Percentiles rank a stretch among this genome's conserved stretches.
Conservation (phyloP, 1,140 invertebrate genomes). For the Lucilia sericata region DNA sequence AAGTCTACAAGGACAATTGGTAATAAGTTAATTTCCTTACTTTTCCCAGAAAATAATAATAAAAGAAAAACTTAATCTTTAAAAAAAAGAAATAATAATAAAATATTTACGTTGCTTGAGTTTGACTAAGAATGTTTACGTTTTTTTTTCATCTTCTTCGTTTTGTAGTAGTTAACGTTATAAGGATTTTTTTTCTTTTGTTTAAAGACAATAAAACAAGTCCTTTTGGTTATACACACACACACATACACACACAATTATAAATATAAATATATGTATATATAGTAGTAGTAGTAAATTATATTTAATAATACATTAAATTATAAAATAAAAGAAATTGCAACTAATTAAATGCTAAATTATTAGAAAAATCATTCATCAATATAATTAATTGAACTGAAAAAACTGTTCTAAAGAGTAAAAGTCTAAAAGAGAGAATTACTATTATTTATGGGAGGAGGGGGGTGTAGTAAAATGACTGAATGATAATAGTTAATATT, state of each 20-base stretch:
- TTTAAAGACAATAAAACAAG: conserved; percentile 1
- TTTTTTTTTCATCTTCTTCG: not conserved
- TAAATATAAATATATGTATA: conserved; percentile 19
- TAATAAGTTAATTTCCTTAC: not conserved
- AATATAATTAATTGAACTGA: not conserved
- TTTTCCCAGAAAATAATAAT: not conserved
- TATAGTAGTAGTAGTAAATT: conserved; percentile 8
- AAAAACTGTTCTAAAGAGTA: too few species aligned
- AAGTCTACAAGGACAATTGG: not conserved
- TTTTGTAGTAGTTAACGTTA: not conserved
- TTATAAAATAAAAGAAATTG: not conserved
- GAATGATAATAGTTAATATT: not conserved
- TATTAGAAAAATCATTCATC: conserved; percentile 1
- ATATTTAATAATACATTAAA: conserved; percentile 7
- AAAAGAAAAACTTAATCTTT: conserved; percentile 24
- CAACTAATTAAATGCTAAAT: conserved; percentile 25
- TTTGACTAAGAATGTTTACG: conserved; percentile 42
- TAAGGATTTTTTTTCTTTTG: not conserved
- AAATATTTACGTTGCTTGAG: conserved; percentile 11
- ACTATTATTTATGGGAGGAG: not conserved
- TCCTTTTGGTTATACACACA: not conserved
- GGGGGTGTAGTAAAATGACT: not conserved
- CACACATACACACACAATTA: conserved; percentile 21
- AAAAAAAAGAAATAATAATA: conserved; percentile 21
- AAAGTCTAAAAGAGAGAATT: conserved; percentile 16